Base-by-base conservation (phyloP, 2,113 vertebrate genomes). In the Coryphaenoides rupestris region DNA sequence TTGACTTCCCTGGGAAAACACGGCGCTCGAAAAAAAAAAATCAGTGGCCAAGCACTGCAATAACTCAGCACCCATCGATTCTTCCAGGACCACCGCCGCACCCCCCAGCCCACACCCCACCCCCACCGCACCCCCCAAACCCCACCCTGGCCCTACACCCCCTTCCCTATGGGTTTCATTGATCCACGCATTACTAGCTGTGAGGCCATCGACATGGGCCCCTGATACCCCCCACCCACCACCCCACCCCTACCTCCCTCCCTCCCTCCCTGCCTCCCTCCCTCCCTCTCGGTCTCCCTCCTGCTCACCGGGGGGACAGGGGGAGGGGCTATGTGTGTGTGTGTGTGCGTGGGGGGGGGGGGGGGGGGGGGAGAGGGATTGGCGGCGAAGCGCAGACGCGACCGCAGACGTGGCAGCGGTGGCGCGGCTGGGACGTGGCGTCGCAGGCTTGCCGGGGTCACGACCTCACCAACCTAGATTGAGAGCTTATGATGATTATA, bases 1-100 rank as follows among this genome's bases (percentile, higher is more conserved):
- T 89, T 81, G 87, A 89, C 88, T 88, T 86, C 87, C 87, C 86
- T 87, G 86, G 86, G 85, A 89, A 89, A 89, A 90, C 88, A 89
- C 86, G 84, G 81, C 87, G 87, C 86, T 84, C 80, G 74, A 12
- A 40, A 10, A 40, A 40, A n/a, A 78, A 85, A 84, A 87, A 87
- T 87, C 83, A 87, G 83, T 75, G 79, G 78, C 80, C 70, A 74
- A 87, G 82, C 75, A 70, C 84, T 65, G 81, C 83, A 87, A 84
- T 88, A 88, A 88, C 79, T 89, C 86, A 88, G 76, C 81, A 77
- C 73, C 73, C 77, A 88, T 88, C 75, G 83, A 86, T 87, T 74
- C 75, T 72, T 19, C 72, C 40, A 19, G 15, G 49, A 52, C 49
- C 6, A 64, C 58, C 49, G 26, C 21, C 19, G 1, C 17, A 19